Base-by-base conservation (phyloP, 2,888 invertebrate species). In the Drosophila engyochracea region DNA sequence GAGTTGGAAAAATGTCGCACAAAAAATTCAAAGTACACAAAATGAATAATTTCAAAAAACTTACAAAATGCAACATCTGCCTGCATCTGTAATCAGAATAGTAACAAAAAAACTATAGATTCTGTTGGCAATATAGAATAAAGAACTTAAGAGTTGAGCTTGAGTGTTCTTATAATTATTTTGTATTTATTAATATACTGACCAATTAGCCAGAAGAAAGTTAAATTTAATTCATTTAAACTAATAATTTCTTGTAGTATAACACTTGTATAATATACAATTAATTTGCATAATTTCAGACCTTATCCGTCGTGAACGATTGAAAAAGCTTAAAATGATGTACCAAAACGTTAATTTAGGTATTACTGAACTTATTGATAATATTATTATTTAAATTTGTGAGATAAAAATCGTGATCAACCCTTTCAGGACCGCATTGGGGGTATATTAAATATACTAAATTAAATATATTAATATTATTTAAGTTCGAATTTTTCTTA, bases 1-100 rank as follows among this genome's bases (percentile, higher is more conserved):
- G 85, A 83, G 66, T 80, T 78, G 86, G 86, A 88, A 85, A 72
- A 88, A 88, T 85, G 85, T 85, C 79, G 63, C 61, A 10, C 39
- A 14, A 19, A 28, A 55, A 35, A 4, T 57, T 30, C 19, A 49
- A 44, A 55, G 14, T 30, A 16, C 33, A 58, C 47, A 33, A 53
- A 70, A 75, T 71, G 62, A 52, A 49, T 25, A 22, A 14, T 10
- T 22, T 10, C 25, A 44, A 35, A 51, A 49, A 5, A 28, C 19
- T 19, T 25, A 30, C 19, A 55, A 54, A 47, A 16, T 2, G 9
- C 16, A 25, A 9, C 47, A 47, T 47, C 47, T 47, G 47, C 9
- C 16, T 69, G 39, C 35, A 68, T 60, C 28, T 60, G 60, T 51
- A 25, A 16, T 16, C 16, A 4, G 47, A 28, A 47, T 16, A 16